A percentile compares a stretch with the other conserved stretches of the same genome.
These are phyloP conservation scores for Prosapia bicincta DNA, from an alignment of 2,888 invertebrate genomes.

Conservation along the genomic window DNA sequence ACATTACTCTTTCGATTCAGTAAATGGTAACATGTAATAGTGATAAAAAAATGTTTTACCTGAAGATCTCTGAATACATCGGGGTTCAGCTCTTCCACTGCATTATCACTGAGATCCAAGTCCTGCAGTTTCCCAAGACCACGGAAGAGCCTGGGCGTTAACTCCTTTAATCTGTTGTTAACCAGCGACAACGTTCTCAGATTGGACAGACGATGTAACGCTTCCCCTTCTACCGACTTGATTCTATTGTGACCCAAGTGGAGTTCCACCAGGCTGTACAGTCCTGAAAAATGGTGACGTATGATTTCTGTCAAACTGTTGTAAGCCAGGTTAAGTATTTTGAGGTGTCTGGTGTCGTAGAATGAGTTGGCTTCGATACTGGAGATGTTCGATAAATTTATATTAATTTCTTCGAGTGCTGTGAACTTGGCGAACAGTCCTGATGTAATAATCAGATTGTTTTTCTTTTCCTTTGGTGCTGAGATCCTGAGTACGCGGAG, in stretches of 20 bases:
- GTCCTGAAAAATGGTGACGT: conserved; percentile 70
- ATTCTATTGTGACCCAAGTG: conserved; percentile 73
- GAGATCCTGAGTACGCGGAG: conserved; percentile 47
- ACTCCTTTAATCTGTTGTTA: conserved; percentile 46
- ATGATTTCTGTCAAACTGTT: conserved; percentile 65
- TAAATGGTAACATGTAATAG: too few relatives aligned
- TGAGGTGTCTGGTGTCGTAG: conserved; percentile 65
- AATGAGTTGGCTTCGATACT: conserved; percentile 76
- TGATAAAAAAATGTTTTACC: too few relatives aligned
- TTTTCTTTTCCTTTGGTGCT: conserved; percentile 44
- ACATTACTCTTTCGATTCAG: too few relatives aligned
- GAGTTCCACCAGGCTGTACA: conserved; percentile 66
- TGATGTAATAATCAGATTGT: conserved; percentile 45
- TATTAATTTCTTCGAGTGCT: conserved; percentile 65
- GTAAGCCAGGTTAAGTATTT: conserved; percentile 62
- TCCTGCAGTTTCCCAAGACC: conserved; percentile 67
- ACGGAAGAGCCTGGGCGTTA: conserved; percentile 53
- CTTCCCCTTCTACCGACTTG: conserved; percentile 68
- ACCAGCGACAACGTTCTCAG: conserved; percentile 63
- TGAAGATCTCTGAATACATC: conserved; percentile 73
- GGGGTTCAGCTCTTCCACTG: conserved; percentile 67
- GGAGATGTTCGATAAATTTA: conserved; percentile 67
- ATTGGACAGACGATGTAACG: conserved; percentile 69
- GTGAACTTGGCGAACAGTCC: conserved; percentile 46
- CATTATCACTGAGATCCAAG: conserved; percentile 73